phyloP scores from a whole-genome alignment of 2,888 invertebrate species.

The Macrophya alboannulata region DNA sequence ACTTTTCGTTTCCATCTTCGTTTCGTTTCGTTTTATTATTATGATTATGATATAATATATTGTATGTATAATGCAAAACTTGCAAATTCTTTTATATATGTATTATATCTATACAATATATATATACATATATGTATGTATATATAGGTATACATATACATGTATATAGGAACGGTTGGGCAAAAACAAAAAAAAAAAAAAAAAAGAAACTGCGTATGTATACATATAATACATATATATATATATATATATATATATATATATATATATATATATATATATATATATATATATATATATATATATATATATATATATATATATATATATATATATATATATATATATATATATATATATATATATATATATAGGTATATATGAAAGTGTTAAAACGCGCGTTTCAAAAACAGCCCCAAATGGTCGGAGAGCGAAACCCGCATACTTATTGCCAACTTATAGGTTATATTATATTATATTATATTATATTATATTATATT shows the following conservation, averaged over 20 bases:
- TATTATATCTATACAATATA: too few relatives aligned
- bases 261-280: too few relatives aligned
- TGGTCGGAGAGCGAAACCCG: neutral
- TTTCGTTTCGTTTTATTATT: neutral
- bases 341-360: neutral
- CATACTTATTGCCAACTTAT: conserved; percentile 49
- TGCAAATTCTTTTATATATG: neutral
- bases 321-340: too few relatives aligned
- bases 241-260: conserved; percentile 23
- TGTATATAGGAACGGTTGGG: too few relatives aligned
- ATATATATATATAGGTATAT: conserved; percentile 9
- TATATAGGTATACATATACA: neutral
- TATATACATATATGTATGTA: neutral
- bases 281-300: neutral
- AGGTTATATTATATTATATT: neutral
- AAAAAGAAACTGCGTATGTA: too few relatives aligned
- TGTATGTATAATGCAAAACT: neutral
- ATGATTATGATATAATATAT: neutral
- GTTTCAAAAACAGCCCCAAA: neutral
- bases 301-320: conserved; percentile 23
- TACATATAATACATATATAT: too few relatives aligned
- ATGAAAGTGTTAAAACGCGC: conserved; percentile 8
- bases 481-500: neutral
- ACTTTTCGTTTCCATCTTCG: neutral
- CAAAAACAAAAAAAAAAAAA: too few relatives aligned